These are phyloP conservation scores for Rhabdomys dilectus DNA, from an alignment of 2,113 vertebrate genomes.

Conservation along the genomic window DNA sequence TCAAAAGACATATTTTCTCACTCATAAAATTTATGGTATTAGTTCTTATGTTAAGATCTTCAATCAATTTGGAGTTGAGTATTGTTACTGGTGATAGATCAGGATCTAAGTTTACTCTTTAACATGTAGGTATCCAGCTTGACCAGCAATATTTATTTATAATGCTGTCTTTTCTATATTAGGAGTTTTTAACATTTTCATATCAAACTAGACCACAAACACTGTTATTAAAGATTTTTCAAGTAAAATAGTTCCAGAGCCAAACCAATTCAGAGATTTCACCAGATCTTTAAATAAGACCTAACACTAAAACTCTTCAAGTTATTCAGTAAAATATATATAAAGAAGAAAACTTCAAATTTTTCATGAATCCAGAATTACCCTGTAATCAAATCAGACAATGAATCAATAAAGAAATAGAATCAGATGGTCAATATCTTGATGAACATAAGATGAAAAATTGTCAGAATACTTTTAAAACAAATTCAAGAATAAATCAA, in stretches of 20 bases:
- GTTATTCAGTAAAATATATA: neutral
- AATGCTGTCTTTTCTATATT: neutral
- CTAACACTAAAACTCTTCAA: neutral
- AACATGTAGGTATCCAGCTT: neutral
- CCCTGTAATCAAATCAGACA: neutral
- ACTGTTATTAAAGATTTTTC: neutral
- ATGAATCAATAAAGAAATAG: no score
- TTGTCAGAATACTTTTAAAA: neutral
- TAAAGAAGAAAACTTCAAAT: neutral
- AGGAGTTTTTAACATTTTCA: neutral
- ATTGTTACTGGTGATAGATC: neutral
- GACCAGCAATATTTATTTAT: neutral
- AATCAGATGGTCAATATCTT: neutral
- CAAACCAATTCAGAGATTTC: neutral
- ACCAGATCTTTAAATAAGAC: neutral
- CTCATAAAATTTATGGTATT: neutral
- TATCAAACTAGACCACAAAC: neutral
- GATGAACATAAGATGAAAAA: neutral
- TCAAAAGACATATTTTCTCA: neutral
- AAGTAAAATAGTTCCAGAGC: neutral
- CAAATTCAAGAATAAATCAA: neutral
- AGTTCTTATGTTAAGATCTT: neutral
- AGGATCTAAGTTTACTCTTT: neutral
- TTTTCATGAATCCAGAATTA: neutral
- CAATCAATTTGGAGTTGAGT: neutral